Evolutionary conservation across 2,797 vertebrate species (phyloP).

Genomic region (Lepilemur septentrionalis): DNA sequence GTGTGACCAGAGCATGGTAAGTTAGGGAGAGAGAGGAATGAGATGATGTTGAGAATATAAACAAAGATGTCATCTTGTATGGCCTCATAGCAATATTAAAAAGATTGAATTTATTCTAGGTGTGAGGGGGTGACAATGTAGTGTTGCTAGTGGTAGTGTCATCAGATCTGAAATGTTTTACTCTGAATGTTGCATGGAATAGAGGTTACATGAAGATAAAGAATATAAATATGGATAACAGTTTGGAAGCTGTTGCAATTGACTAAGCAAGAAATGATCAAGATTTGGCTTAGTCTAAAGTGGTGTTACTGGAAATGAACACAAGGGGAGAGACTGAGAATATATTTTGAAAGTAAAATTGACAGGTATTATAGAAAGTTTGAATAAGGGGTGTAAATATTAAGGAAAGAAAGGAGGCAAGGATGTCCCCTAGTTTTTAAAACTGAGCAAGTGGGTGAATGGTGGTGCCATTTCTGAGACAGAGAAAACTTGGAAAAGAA

Average conservation of each 20-base stretch:
- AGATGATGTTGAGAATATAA: neutral
- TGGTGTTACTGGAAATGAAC: neutral
- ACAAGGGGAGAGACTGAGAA: neutral
- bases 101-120: neutral
- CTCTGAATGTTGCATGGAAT: neutral
- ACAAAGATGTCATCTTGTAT: neutral
- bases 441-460: neutral
- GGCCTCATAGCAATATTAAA: neutral
- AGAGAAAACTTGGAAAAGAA: neutral
- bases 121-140: neutral
- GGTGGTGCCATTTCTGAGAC: neutral
- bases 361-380: neutral
- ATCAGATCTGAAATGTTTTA: neutral
- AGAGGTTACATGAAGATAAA: neutral
- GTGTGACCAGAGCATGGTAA: neutral
- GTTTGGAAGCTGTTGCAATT: neutral
- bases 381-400: neutral
- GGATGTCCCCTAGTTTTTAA: neutral
- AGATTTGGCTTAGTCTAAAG: neutral
- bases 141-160: neutral
- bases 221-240: neutral
- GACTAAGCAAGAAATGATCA: neutral
- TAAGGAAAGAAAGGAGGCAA: neutral
- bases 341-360: slow-evolving; percentile 34
- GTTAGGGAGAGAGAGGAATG: neutral